Percentiles rank a stretch among this genome's conserved stretches.
phyloP scores from a whole-genome alignment of 2,888 invertebrate genomes.

The Cheilosia variabilis region DNA sequence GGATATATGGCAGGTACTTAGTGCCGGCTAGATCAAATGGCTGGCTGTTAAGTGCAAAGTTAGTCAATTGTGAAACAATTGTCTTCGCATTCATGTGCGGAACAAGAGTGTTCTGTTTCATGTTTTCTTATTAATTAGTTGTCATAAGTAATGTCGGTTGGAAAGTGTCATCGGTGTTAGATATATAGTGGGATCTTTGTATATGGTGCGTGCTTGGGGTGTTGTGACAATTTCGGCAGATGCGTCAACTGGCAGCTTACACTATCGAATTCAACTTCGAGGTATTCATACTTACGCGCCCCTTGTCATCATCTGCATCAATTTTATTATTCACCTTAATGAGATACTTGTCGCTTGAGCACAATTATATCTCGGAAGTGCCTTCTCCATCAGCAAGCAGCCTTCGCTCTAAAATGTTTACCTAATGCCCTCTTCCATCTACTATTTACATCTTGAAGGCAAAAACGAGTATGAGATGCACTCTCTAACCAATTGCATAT shows the following conservation, averaged over 20 bases:
- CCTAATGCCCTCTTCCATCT: slow-evolving; percentile 18
- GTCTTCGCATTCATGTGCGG: slow-evolving; percentile 42
- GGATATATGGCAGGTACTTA: slow-evolving; percentile 63
- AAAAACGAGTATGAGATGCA: slow-evolving; percentile 20
- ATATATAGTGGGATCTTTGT: not conserved
- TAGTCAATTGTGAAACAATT: slow-evolving; percentile 73
- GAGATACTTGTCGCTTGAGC: slow-evolving; percentile 31
- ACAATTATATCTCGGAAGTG: slow-evolving; percentile 10
- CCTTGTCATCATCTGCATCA: too few species aligned
- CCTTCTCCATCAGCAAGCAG: slow-evolving; percentile 13
- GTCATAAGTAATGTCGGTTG: slow-evolving; percentile 35
- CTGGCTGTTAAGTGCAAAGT: slow-evolving; percentile 51
- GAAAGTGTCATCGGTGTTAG: not conserved
- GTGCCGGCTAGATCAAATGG: slow-evolving; percentile 64
- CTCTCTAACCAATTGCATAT: slow-evolving; percentile 3
- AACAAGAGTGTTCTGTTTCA: slow-evolving; percentile 7
- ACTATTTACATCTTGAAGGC: slow-evolving; percentile 64
- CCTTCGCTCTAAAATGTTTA: slow-evolving; percentile 52
- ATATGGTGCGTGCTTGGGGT: not conserved
- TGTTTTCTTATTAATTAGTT: slow-evolving; percentile 57
- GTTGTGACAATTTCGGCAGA: not conserved
- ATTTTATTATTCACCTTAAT: slow-evolving; percentile 49
- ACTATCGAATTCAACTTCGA: too few species aligned
- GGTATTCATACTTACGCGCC: too few species aligned
- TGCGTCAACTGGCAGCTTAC: not conserved